Percentiles rank a stretch among this genome's conserved stretches.
Conservation (phyloP, 2,888 invertebrate species). For the Trachelus stipa region DNA sequence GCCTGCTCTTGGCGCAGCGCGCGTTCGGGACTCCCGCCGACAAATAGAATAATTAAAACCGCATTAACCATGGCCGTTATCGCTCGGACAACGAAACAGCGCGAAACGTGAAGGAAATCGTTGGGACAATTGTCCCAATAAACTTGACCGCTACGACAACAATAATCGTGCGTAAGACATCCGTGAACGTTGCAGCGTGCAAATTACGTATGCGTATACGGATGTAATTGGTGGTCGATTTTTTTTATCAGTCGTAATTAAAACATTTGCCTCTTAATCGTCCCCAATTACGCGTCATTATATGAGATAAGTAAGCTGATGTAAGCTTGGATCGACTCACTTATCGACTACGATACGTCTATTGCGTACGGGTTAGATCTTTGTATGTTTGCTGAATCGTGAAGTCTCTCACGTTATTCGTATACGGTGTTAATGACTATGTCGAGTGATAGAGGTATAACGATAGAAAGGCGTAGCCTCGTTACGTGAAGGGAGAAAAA, state of each 20-base stretch:
- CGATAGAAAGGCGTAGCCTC: background rate
- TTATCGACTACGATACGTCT: background rate
- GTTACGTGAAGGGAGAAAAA: background rate
- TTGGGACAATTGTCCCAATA: slow-evolving; percentile 2
- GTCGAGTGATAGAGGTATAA: background rate
- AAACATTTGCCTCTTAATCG: slow-evolving; percentile 55
- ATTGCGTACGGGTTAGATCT: background rate
- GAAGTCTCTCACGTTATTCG: background rate
- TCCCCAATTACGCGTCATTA: slow-evolving; percentile 59
- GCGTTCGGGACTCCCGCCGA: slow-evolving; percentile 24
- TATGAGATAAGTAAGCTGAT: slow-evolving; percentile 53
- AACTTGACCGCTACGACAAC: background rate
- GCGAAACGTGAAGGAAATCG: background rate
- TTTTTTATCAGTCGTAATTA: slow-evolving; percentile 54
- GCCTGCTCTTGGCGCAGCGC: background rate
- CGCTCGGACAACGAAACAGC: slow-evolving; percentile 1
- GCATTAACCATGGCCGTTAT: slow-evolving; percentile 44
- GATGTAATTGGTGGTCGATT: slow-evolving; percentile 19
- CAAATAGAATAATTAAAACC: slow-evolving; percentile 62
- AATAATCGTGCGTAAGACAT: background rate
- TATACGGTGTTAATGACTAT: background rate
- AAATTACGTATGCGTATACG: background rate
- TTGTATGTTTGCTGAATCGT: background rate
- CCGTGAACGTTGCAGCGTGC: background rate
- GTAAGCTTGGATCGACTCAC: slow-evolving; percentile 26